Percentiles rank a stretch among this genome's conserved stretches.
Conservation (phyloP, 2,113 vertebrate species). For the Mesembrinibis cayennensis region DNA sequence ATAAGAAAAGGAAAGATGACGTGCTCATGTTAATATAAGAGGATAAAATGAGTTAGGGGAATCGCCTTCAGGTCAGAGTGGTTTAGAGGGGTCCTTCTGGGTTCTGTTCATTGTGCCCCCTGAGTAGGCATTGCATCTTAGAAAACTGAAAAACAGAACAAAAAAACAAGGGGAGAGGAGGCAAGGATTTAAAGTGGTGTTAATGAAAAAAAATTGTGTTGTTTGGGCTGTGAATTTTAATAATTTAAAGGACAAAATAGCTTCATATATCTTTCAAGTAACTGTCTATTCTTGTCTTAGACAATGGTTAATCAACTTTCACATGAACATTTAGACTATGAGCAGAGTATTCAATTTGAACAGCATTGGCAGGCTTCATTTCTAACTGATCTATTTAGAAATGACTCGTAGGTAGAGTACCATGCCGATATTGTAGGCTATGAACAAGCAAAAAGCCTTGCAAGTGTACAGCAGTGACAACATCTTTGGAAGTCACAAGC, state of each 20-base stretch:
- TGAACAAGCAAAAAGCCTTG: background rate
- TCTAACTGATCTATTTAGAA: background rate
- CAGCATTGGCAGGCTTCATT: background rate
- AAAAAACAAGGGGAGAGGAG: background rate
- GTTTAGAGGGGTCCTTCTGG: background rate
- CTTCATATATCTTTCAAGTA: background rate
- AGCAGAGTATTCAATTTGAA: background rate
- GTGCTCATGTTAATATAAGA: background rate
- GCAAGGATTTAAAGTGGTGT: background rate
- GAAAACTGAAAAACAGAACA: background rate
- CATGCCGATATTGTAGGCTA: rapidly evolving
- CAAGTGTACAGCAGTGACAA: background rate
- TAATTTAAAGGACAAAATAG: background rate
- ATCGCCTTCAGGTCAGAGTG: background rate
- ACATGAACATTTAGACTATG: background rate
- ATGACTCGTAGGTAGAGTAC: background rate
- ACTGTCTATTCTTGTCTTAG: background rate
- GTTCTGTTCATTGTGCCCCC: background rate
- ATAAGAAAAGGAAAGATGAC: background rate
- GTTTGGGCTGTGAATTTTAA: background rate
- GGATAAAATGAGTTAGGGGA: background rate
- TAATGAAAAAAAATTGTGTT: background rate
- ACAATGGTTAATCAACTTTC: background rate
- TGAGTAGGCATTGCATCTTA: background rate
- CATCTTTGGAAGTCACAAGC: background rate